phyloP scores from a whole-genome alignment of 1,140 invertebrate species.

The Hirudo medicinalis region DNA sequence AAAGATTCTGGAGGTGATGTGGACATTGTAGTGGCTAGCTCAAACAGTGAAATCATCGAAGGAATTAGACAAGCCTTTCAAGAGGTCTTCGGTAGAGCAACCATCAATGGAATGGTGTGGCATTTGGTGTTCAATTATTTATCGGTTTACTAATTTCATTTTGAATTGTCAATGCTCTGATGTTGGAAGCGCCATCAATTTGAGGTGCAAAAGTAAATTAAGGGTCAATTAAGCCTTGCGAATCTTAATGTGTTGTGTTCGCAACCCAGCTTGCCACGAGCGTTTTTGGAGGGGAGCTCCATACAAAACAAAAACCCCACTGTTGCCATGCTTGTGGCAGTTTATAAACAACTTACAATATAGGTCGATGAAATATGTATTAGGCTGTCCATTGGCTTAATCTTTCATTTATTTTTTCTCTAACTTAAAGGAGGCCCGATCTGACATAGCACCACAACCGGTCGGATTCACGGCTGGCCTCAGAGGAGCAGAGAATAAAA shows the following conservation, averaged over 20 bases:
- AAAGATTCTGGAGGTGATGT: constrained; percentile 64
- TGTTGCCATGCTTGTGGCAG: no score
- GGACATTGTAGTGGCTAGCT: constrained; percentile 60
- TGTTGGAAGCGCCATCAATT: background rate
- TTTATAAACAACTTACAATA: no score
- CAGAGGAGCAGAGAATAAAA: constrained; percentile 45
- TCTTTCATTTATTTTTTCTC: background rate
- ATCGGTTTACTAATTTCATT: constrained; percentile 31
- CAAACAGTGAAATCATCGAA: constrained; percentile 61
- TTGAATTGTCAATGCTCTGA: constrained; percentile 21
- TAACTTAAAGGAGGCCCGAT: constrained; percentile 32
- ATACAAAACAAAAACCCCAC: no score
- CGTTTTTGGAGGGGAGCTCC: no score
- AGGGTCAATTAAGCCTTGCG: no score
- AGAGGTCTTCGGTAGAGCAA: constrained; percentile 63
- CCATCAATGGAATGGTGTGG: constrained; percentile 45
- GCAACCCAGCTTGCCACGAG: no score
- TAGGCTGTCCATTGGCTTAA: background rate
- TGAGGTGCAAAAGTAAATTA: no score
- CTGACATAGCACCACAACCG: constrained; percentile 48
- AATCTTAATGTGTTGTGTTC: no score
- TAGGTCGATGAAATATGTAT: no score
- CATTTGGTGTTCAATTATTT: constrained; percentile 15
- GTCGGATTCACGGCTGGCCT: constrained; percentile 62
- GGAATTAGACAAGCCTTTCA: constrained; percentile 70